These are phyloP conservation scores for Drosophila equinoxialis DNA, from an alignment of 1,140 invertebrate genomes.

Conservation along the genomic window DNA sequence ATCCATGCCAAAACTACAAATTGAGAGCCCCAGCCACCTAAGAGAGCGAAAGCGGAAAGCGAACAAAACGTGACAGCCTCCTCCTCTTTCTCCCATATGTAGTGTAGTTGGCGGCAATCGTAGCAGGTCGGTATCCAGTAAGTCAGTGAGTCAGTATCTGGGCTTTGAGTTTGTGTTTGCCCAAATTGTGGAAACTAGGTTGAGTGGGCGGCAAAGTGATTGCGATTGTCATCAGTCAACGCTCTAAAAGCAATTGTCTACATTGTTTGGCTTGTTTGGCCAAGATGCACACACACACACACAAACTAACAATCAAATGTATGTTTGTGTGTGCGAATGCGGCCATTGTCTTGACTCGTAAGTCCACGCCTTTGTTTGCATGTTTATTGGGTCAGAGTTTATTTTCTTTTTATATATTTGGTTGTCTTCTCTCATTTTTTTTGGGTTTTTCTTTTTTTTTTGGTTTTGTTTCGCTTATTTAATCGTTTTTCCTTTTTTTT, in stretches of 20 bases:
- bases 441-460: background rate
- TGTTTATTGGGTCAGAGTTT: slow-evolving; percentile 68
- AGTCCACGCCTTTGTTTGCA: slow-evolving; percentile 71
- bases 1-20: slow-evolving; percentile 62
- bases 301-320: slow-evolving; percentile 31
- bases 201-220: slow-evolving; percentile 79
- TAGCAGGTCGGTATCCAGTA: background rate
- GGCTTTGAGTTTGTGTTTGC: slow-evolving; percentile 57
- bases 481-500: background rate
- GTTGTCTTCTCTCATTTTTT: background rate
- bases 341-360: slow-evolving; percentile 66
- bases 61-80: slow-evolving; percentile 15
- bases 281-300: slow-evolving; percentile 68
- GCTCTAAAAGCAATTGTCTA: slow-evolving; percentile 81
- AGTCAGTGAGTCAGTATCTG: slow-evolving; percentile 4
- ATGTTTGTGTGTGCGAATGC: slow-evolving; percentile 3
- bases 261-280: slow-evolving; percentile 79
- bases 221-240: slow-evolving; percentile 81
- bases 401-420: slow-evolving; percentile 9
- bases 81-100: background rate
- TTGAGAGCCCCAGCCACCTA: slow-evolving; percentile 47
- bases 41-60: slow-evolving; percentile 15
- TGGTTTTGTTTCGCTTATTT: slow-evolving; percentile 7
- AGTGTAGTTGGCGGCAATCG: background rate
- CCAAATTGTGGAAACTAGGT: slow-evolving; percentile 70